phyloP scores from a whole-genome alignment of 1,140 invertebrate species.

The Brachionus rubens region DNA sequence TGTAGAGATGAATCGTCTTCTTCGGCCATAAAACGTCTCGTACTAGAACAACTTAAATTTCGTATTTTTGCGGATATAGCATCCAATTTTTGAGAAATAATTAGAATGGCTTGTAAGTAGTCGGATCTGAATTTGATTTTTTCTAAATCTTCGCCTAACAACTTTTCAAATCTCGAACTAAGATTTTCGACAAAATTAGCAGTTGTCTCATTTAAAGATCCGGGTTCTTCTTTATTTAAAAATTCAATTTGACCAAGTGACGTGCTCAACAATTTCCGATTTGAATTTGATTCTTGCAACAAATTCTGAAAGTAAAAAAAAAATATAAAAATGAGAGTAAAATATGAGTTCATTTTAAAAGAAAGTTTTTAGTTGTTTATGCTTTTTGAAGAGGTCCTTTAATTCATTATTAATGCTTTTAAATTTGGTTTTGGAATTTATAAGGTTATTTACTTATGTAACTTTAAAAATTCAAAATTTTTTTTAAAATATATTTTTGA shows the following conservation, averaged over 20 bases:
- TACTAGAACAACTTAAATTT: neutral
- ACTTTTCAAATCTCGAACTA: conserved; percentile 9
- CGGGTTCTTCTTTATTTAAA: neutral
- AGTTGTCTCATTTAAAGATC: neutral
- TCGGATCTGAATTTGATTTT: neutral
- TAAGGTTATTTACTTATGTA: too few relatives aligned
- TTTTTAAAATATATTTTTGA: too few relatives aligned
- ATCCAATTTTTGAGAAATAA: neutral
- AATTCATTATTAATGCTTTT: too few relatives aligned
- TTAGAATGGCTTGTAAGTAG: neutral
- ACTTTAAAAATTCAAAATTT: too few relatives aligned
- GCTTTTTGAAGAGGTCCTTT: too few relatives aligned
- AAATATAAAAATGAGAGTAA: neutral
- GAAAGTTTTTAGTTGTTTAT: neutral
- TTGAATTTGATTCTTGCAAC: neutral
- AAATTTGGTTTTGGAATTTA: too few relatives aligned
- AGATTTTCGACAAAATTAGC: neutral
- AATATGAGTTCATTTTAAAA: neutral
- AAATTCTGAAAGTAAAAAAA: conserved; percentile 5
- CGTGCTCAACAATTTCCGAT: neutral
- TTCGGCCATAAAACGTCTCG: conserved; percentile 33
- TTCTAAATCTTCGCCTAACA: neutral
- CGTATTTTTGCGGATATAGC: neutral
- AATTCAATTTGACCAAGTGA: neutral
- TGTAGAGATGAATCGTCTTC: conserved; percentile 39